A percentile compares a stretch with the other conserved stretches of the same genome.
Evolutionary conservation across 2,797 vertebrate genomes (phyloP).

Genomic region (Galaxias olidus): DNA sequence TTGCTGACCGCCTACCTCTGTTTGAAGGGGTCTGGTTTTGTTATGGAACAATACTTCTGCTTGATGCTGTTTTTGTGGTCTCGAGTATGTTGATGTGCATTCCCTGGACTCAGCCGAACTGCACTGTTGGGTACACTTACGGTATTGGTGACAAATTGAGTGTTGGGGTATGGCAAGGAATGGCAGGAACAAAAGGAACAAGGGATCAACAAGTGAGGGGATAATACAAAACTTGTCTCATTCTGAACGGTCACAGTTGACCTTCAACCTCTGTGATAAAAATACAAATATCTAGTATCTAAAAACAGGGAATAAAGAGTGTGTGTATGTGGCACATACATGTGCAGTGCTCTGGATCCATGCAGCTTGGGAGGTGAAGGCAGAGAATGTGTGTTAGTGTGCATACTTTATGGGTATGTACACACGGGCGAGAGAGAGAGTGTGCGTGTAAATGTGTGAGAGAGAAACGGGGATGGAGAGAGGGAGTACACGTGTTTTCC

Average conservation of each 20-base stretch:
- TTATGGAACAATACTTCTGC: not conserved
- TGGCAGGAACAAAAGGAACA: not conserved
- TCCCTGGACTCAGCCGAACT: not conserved
- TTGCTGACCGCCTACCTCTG: not conserved
- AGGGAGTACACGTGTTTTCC: constrained; percentile 28
- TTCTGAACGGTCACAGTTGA: not conserved
- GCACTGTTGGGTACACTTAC: not conserved
- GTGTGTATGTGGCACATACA: constrained; percentile 15
- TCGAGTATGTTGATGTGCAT: not conserved
- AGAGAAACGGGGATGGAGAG: not conserved
- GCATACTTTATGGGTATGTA: not conserved
- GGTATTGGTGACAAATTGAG: not conserved
- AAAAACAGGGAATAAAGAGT: not conserved
- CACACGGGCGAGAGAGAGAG: not conserved
- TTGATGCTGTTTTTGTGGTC: not conserved
- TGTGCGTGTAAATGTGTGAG: constrained; percentile 6
- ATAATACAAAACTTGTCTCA: not conserved
- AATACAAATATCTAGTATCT: constrained; percentile 1
- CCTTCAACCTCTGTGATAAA: constrained; percentile 11
- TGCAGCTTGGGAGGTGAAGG: not conserved
- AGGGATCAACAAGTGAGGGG: not conserved
- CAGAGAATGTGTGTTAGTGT: not conserved
- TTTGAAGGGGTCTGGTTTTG: not conserved
- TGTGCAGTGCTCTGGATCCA: constrained; percentile 3
- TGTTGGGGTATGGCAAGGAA: not conserved